Conservation (phyloP, 2,113 vertebrate genomes). For the Hyla sarda region DNA sequence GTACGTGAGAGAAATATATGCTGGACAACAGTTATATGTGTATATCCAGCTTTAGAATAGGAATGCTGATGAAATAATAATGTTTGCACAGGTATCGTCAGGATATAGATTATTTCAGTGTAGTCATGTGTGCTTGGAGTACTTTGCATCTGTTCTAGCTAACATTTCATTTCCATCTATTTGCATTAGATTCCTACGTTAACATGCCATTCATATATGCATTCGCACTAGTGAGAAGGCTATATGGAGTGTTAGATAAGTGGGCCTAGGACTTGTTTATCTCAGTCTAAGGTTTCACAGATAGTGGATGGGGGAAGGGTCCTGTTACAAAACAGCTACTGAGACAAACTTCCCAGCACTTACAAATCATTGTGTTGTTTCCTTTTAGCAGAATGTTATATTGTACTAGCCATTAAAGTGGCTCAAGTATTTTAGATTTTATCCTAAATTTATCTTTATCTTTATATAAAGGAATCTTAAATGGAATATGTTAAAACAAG, state of each 20-base stretch:
- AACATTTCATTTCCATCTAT: background rate
- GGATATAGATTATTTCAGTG: background rate
- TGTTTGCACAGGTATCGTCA: background rate
- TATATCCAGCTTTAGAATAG: background rate
- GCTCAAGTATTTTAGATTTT: no score
- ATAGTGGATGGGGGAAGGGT: constrained; percentile 4
- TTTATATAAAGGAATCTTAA: no score
- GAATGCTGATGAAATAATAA: background rate
- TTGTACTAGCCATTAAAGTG: no score
- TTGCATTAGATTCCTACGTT: background rate
- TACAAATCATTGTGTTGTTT: background rate
- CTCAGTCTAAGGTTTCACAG: background rate
- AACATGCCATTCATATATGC: background rate
- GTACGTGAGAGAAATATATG: no score
- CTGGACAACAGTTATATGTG: background rate
- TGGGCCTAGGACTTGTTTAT: background rate
- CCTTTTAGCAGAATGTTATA: no score
- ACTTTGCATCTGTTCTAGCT: background rate
- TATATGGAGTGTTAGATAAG: background rate
- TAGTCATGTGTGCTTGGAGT: no score
- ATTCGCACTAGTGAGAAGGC: background rate
- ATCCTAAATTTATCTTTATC: no score
- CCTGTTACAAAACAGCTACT: background rate
- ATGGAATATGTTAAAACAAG: no score
- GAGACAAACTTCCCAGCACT: background rate